Conservation (phyloP, 2,113 vertebrate genomes). For the Tautogolabrus adspersus region DNA sequence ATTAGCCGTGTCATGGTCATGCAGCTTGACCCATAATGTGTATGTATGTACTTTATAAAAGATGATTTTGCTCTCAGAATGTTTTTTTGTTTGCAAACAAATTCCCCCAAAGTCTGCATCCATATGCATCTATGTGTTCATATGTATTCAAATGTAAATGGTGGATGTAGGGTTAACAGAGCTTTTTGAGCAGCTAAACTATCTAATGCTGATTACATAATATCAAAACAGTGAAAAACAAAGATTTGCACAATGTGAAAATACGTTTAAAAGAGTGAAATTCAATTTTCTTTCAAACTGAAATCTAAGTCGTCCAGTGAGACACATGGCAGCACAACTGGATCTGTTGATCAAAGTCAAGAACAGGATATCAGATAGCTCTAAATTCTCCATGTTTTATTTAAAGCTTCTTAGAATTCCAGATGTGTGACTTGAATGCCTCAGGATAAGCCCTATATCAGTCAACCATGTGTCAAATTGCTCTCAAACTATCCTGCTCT, state of each 20-base stretch:
- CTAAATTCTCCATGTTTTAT: not conserved
- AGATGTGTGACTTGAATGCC: not conserved
- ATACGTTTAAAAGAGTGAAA: not conserved
- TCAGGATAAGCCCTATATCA: not conserved
- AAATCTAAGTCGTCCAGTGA: not conserved
- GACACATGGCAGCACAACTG: not conserved
- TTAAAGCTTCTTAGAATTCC: not conserved
- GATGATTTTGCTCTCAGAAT: too few relatives aligned
- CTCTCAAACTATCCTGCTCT: not conserved
- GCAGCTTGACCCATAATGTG: too few relatives aligned
- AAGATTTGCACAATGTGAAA: not conserved
- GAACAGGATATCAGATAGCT: not conserved
- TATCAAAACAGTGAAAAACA: not conserved
- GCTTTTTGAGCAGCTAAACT: too few relatives aligned
- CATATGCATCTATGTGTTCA: too few relatives aligned
- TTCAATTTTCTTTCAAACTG: not conserved
- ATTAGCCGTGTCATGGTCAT: too few relatives aligned
- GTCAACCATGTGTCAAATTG: not conserved
- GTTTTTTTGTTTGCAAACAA: too few relatives aligned
- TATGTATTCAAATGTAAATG: too few relatives aligned
- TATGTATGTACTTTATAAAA: too few relatives aligned
- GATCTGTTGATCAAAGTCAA: not conserved
- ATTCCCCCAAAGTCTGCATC: too few relatives aligned
- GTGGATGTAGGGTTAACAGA: too few relatives aligned
- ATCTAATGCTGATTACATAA: too few relatives aligned